These are phyloP conservation scores for Solenopsis fugax DNA, from an alignment of 1,140 invertebrate genomes.

Conservation along the genomic window DNA sequence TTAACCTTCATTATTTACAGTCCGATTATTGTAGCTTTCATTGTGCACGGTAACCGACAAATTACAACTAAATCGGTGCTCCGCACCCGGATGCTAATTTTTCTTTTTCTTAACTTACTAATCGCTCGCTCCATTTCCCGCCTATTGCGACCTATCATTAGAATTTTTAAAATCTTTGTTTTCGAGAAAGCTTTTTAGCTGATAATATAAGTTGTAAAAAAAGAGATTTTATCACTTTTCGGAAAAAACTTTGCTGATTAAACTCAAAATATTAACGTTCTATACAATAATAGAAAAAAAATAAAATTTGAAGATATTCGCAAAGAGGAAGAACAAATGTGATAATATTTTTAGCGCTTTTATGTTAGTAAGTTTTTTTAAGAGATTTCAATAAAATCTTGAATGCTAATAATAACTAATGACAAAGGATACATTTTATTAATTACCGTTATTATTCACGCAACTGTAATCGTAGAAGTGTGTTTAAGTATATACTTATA, in stretches of 20 bases:
- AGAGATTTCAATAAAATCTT: not conserved
- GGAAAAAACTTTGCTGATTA: not conserved
- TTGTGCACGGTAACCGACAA: not conserved
- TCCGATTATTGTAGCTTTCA: not conserved
- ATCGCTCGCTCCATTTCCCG: not conserved
- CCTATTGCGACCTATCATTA: not conserved
- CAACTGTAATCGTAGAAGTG: not conserved
- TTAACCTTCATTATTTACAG: constrained; percentile 47
- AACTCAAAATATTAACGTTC: not conserved
- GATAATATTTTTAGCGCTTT: not conserved
- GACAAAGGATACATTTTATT: not conserved
- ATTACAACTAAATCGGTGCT: not conserved
- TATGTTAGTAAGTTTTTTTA: not conserved
- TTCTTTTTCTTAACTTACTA: not conserved
- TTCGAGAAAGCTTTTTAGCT: not conserved
- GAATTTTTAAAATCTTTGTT: not conserved
- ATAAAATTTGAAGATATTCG: not conserved
- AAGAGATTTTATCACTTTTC: not conserved
- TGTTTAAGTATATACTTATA: no score
- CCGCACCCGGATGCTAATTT: not conserved
- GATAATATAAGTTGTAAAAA: not conserved
- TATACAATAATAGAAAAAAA: not conserved
- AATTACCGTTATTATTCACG: not conserved
- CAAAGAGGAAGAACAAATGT: not conserved
- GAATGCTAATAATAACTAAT: not conserved